Evolutionary conservation across 2,797 vertebrate species (phyloP).

Genomic region (Percopsis omiscomaycus): DNA sequence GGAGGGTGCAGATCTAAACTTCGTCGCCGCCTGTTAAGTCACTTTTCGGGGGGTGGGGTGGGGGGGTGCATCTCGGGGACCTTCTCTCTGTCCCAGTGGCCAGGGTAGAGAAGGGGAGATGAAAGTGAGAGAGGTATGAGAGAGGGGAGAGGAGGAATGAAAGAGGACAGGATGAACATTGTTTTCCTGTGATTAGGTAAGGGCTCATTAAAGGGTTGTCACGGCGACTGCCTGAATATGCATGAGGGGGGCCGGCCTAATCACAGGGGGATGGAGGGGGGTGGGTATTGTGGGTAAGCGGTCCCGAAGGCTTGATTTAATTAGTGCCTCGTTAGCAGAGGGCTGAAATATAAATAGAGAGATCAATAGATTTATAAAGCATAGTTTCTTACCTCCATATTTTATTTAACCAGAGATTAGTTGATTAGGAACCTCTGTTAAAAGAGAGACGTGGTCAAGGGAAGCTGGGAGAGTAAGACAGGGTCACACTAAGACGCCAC

Average conservation of each 20-base stretch:
- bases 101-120: constrained; percentile 57
- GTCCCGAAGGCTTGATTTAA: constrained; percentile 96
- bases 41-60: constrained; percentile 91
- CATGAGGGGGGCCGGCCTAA: constrained; percentile 89
- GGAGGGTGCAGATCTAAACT: constrained; percentile 62
- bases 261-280: constrained; percentile 86
- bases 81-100: constrained; percentile 80
- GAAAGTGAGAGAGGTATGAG: constrained; percentile 40
- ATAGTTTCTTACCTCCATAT: not conserved
- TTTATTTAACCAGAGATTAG: not conserved
- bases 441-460: no score
- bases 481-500: no score
- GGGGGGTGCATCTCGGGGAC: constrained; percentile 72
- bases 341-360: constrained; percentile 73
- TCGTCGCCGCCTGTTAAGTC: constrained; percentile 80
- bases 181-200: constrained; percentile 95
- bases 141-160: constrained; percentile 1
- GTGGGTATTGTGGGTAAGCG: constrained; percentile 83
- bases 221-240: constrained; percentile 93
- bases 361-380: constrained; percentile 3
- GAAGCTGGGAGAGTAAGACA: no score
- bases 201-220: constrained; percentile 98
- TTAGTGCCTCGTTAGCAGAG: constrained; percentile 91
- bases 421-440: no score
- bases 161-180: constrained; percentile 97